Evolutionary conservation across 1,140 invertebrate genomes (phyloP), one percentile per base, ranked within the genome.

Genomic region (Lepidurus couesii): DNA sequence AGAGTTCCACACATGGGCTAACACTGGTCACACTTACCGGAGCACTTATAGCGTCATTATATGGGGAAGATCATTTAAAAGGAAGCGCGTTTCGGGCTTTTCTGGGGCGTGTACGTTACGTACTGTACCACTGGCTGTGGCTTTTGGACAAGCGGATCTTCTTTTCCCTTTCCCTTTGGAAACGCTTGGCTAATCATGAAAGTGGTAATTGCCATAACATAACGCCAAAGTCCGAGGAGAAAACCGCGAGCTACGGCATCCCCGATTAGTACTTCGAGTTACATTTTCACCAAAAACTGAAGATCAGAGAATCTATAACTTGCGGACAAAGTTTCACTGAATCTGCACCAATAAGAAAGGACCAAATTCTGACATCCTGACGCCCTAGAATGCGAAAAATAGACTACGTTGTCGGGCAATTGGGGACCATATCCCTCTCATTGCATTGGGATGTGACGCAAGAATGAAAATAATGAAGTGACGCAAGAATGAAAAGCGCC

Each of bases 181-280:
- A 65, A 65, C 53, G 53, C 53, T 65, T 65, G 53, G 53, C 53
- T 65, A 65, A 9, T 65, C 53, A 65, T 65, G 53, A 65, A 65
- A 65, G 53, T 65, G 53, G 53, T 16, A 65, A 65, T 65, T 65
- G 34, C 34, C 34, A 34, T 65, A 65, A 13, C 53, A 7, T 65
- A 65, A 21, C 34, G 34, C 34, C 21, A 65, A 65, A 13, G 53
- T 65, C 53, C 53, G 34, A 65, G 53, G 53, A 65, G 53, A 65
- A 65, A 65, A 65, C 21, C 53, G 53, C 53, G 21, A 65, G 34
- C 8, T 13, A 65, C 9, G n/a, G n/a, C 16, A 65, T n/a, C 53
- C 21, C 21, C 53, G 13, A 65, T 34, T 3, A 34, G 4, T 34
- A 4, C 34, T 34, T 34, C 34, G 34, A 34, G 3, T 34, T 3